Evolutionary conservation across 2,797 vertebrate genomes (phyloP).

Genomic region (Etheostoma perlongum): DNA sequence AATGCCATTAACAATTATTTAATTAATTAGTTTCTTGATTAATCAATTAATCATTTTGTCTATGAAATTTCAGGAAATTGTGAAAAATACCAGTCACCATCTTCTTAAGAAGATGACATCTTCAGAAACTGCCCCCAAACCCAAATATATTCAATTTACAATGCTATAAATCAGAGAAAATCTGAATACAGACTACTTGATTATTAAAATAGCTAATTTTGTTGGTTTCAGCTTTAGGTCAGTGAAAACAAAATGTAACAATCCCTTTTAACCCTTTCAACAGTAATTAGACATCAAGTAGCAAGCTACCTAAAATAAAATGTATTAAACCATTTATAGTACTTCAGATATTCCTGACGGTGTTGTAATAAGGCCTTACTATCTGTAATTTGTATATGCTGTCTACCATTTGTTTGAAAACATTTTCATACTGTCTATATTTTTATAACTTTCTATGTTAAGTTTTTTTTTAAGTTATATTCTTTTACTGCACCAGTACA

Average conservation of each 20-base stretch:
- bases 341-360: neutral
- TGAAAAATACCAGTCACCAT: neutral
- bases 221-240: neutral
- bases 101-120: neutral
- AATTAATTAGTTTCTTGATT: neutral
- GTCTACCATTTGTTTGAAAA: slow-evolving; percentile 30
- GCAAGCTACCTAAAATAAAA: neutral
- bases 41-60: neutral
- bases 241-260: neutral
- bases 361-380: neutral
- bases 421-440: slow-evolving; percentile 56
- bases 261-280: neutral
- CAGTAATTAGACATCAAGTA: neutral
- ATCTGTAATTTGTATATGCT: slow-evolving; percentile 31
- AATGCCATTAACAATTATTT: neutral
- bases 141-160: neutral
- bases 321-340: neutral
- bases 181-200: neutral
- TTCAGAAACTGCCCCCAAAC: neutral
- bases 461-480: slow-evolving; percentile 62
- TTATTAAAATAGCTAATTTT: neutral
- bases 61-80: neutral
- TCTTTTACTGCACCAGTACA: slow-evolving; percentile 31
- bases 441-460: slow-evolving; percentile 71
- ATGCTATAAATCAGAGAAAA: too few relatives aligned